Conservation (phyloP, 2,113 vertebrate species). For the Isichthys henryi region DNA sequence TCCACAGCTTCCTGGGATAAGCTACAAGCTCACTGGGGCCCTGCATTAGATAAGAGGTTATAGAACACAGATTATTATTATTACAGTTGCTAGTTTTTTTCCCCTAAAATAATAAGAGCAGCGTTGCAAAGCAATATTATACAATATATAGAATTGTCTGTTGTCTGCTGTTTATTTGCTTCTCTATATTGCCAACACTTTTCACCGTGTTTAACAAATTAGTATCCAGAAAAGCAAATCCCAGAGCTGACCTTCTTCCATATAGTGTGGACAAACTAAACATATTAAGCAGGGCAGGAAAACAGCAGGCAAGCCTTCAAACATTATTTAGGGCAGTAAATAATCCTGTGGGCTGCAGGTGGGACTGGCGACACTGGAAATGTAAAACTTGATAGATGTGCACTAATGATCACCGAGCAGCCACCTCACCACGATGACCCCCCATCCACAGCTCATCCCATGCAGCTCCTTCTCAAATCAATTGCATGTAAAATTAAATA, state of each 20-base stretch:
- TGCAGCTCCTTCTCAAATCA: conserved; percentile 40
- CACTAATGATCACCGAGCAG: conserved; percentile 45
- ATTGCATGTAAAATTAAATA: conserved; percentile 53
- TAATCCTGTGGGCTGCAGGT: conserved; percentile 31
- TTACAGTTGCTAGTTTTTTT: neutral
- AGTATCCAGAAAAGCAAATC: neutral
- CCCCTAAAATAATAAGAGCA: neutral
- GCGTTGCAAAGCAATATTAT: neutral
- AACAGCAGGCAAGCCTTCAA: conserved; percentile 18
- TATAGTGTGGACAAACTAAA: neutral
- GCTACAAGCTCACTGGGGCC: neutral
- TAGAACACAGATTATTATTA: neutral
- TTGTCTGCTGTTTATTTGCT: neutral
- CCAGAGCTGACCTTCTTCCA: neutral
- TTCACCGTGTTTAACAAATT: neutral
- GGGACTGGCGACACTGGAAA: neutral
- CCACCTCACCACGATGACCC: conserved; percentile 45
- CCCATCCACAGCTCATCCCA: conserved; percentile 33
- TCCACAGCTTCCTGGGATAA: neutral
- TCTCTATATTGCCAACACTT: neutral
- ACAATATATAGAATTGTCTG: neutral
- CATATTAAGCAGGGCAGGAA: conserved; percentile 36
- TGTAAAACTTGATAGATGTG: conserved; percentile 47
- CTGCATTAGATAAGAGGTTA: neutral
- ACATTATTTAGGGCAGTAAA: conserved; percentile 35